Evolutionary conservation across 1,140 invertebrate species (phyloP).

Genomic region (Drosophila nigrodunni): DNA sequence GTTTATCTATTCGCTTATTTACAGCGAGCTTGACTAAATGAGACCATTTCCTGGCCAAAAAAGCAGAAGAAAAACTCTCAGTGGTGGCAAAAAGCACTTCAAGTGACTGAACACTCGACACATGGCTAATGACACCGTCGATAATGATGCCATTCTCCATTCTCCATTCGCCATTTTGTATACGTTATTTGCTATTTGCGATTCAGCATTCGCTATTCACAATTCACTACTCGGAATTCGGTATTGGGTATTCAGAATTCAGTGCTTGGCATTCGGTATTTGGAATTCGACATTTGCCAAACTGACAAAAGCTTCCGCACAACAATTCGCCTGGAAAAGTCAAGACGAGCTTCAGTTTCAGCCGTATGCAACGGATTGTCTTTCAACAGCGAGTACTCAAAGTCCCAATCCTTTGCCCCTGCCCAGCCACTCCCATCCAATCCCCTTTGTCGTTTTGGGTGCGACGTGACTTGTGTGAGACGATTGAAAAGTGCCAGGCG

Average conservation of each 20-base stretch:
- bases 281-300: conserved; percentile 54
- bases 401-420: conserved; percentile 1
- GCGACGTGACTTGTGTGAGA: conserved; percentile 46
- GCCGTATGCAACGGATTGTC: conserved; percentile 59
- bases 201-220: background rate
- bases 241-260: conserved; percentile 4
- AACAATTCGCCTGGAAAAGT: conserved; percentile 69
- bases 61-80: background rate
- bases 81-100: background rate
- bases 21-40: conserved; percentile 23
- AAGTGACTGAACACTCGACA: conserved; percentile 42
- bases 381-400: conserved; percentile 2
- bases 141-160: conserved; percentile 55
- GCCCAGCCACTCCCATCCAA: background rate
- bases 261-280: background rate
- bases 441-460: background rate
- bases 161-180: background rate
- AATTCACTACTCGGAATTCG: background rate
- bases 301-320: conserved; percentile 40
- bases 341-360: conserved; percentile 61
- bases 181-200: no score
- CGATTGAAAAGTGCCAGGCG: conserved; percentile 44
- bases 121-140: conserved; percentile 70
- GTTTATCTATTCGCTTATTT: conserved; percentile 45
- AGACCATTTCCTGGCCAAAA: conserved; percentile 8